Conservation (phyloP, 2,797 vertebrate species). For the Pelodytes ibericus region DNA sequence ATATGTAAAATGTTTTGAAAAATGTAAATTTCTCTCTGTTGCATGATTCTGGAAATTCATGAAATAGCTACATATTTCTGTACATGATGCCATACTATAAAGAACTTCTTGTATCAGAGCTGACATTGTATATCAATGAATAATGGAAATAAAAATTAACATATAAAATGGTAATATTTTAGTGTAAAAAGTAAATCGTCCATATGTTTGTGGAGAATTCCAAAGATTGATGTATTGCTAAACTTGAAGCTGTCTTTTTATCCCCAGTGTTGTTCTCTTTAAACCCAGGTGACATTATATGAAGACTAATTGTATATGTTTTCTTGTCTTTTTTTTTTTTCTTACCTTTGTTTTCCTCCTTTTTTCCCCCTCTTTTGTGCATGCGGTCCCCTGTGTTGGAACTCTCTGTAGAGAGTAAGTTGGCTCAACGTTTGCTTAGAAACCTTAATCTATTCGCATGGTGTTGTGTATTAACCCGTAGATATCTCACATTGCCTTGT, state of each 20-base stretch:
- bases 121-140: no score
- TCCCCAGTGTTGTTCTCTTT: conserved; percentile 68
- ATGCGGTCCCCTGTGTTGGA: conserved; percentile 90
- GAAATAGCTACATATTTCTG: no score
- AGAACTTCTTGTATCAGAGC: no score
- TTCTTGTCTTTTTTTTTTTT: conserved; percentile 69
- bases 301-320: conserved; percentile 87
- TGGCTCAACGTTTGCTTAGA: conserved; percentile 76
- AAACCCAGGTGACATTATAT: conserved; percentile 72
- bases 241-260: conserved; percentile 68
- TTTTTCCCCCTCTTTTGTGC: conserved; percentile 75
- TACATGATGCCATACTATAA: no score
- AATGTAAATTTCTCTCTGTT: no score
- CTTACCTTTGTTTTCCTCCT: conserved; percentile 60
- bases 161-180: no score
- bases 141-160: no score
- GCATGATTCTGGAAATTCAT: no score
- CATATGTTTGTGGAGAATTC: no score
- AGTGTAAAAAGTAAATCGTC: no score
- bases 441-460: conserved; percentile 80
- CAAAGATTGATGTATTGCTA: not conserved
- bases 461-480: conserved; percentile 74
- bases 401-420: conserved; percentile 99
- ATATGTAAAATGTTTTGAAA: no score
- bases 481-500: conserved; percentile 61